Evolutionary conservation across 2,113 vertebrate species (phyloP), one percentile per base, ranked within the genome.

Genomic region (Caretta caretta): DNA sequence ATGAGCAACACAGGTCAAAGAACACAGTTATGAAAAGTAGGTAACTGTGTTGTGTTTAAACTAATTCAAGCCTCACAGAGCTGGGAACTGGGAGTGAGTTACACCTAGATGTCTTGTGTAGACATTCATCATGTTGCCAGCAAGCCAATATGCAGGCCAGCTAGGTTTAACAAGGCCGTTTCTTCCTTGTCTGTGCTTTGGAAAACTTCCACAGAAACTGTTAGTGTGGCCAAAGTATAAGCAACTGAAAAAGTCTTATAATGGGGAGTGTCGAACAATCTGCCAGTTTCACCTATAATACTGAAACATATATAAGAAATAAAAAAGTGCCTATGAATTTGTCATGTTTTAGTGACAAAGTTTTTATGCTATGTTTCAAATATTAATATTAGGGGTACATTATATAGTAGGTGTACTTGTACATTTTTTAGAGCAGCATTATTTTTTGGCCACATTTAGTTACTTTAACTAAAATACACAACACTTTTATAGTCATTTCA

Each of bases 401-500:
- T 92, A 50, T 54, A 0, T 78, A 75, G 8, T 83, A 90, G 84
- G 80, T 76, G 25, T 49, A 90, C 38, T 80, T 89, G 59, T 57
- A 80, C 24, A 10, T 59, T 72, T 91, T 94, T 94, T 84, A 93
- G 90, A 92, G 59, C 82, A 96, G 78, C 46, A 91, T 56, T 75
- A 81, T 75, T 50, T 80, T 82, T 93, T 57, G 83, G 79, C 86
- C 95, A 83, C 93, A 78, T 94, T 97, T 97, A 82, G 87, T 87
- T 97, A 56, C 86, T 97, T 88, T 76, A 83, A 84, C 46, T 87
- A 51, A 96, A 94, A 48, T 96, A 24, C 56, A 93, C 56, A 95
- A 94, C 53, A 92, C 82, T 96, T 97, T 95, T 95, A 92, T 95
- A 94, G 94, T 97, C 59, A 97, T 97, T 97, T 97, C 92, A 87